Evolutionary conservation across 2,113 vertebrate species (phyloP), one percentile per base, ranked within the genome.

Genomic region (Catharus bicknelli): DNA sequence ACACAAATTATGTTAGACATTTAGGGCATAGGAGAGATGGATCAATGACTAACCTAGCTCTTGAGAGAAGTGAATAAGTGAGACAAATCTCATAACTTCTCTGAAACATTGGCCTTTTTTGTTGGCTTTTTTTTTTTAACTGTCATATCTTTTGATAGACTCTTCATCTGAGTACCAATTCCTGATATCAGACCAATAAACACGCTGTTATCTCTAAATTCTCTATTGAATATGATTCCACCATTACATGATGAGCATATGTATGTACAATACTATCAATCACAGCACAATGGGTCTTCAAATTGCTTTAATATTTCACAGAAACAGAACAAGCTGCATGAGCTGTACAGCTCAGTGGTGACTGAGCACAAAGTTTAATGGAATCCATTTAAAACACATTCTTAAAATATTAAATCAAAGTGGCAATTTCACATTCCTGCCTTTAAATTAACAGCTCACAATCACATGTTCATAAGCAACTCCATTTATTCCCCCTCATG

Each of bases 291-390:
- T 43, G 40, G 43, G 32, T 80, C 58, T 88, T 92, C 54, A 88
- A 78, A 89, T 16, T 29, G 10, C 53, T 95, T 92, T 76, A 87
- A 54, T 63, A 58, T 83, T 90, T 87, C 61, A 69, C 72, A 86
- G 51, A 89, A 90, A n/a, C 27, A 75, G 53, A 64, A 76, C 21
- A 88, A 78, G 32, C 30, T 84, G 23, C 42, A 58, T 0, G 0
- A 75, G 9, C 54, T 29, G 22, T 57, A 21, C 16, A 88, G 50
- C 6, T 90, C 22, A 36, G 30, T n/a, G 21, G 11, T 86, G 63
- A 68, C 43, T 70, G 62, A 78, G 16, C 25, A 80, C 15, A 54
- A 90, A 93, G 42, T 13, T 26, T 30, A 75, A 83, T 29, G 16
- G 9, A 82, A 54, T 63, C 55, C 5, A 72, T 72, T 77, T 92